These are phyloP conservation scores for Myotis findleyi DNA, from an alignment of 2,797 vertebrate species.

Conservation along the genomic window DNA sequence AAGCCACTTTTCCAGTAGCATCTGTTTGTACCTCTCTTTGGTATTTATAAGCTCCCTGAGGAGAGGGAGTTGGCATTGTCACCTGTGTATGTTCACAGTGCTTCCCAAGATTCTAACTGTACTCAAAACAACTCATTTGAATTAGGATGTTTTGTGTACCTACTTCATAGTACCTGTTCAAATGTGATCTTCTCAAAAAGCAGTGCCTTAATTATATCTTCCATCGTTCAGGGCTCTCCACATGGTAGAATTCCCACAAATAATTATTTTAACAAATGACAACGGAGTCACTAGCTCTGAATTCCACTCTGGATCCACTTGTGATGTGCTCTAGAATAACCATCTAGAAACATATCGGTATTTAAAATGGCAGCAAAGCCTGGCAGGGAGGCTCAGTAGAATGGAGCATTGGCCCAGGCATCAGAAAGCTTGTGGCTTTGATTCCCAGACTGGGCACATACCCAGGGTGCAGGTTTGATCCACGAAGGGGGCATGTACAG, in stretches of 20 bases:
- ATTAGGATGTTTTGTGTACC: background rate
- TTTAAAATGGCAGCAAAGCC: background rate
- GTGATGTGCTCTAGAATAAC: background rate
- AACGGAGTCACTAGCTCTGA: background rate
- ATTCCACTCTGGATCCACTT: background rate
- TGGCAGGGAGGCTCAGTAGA: background rate
- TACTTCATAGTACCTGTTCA: background rate
- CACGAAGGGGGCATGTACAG: background rate
- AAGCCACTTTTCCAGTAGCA: background rate
- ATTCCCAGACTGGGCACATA: background rate
- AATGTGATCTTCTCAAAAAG: background rate
- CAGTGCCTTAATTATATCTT: background rate
- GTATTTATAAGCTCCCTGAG: background rate
- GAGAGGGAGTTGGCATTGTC: background rate
- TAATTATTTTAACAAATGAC: slow-evolving; percentile 14
- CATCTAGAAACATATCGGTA: background rate
- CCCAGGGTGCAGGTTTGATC: background rate
- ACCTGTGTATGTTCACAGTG: background rate
- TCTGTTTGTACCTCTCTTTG: background rate
- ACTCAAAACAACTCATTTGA: slow-evolving; percentile 14
- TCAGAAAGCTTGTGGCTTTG: background rate
- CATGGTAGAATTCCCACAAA: background rate
- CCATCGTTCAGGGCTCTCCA: background rate
- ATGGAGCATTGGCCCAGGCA: background rate
- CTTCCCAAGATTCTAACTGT: background rate